phyloP scores from a whole-genome alignment of 2,888 invertebrate species.

The Sarcophaga carnaria region DNA sequence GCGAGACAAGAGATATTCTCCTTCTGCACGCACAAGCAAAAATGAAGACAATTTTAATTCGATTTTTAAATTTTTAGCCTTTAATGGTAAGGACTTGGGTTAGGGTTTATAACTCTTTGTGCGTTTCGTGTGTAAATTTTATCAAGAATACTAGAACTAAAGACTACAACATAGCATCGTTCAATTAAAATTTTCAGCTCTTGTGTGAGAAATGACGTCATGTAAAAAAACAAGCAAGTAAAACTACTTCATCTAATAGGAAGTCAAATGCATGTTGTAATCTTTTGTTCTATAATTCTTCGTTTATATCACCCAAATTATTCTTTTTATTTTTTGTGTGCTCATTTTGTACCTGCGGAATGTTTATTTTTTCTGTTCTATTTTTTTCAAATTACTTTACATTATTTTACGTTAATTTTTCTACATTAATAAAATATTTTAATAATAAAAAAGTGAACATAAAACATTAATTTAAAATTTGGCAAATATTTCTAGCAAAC shows the following conservation, averaged over 20 bases:
- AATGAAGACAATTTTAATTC: conserved; percentile 19
- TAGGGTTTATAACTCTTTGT: not conserved
- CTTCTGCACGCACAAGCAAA: conserved; percentile 51
- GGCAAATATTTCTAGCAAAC: not conserved
- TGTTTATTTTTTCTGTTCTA: conserved; percentile 24
- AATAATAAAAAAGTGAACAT: not conserved
- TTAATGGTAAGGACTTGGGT: conserved; percentile 27
- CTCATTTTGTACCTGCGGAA: conserved; percentile 65
- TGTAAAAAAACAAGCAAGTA: too few relatives aligned
- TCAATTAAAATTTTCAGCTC: too few relatives aligned
- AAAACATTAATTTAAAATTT: not conserved
- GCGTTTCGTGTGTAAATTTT: not conserved
- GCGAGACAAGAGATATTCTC: not conserved
- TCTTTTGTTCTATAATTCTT: too few relatives aligned
- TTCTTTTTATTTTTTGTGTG: conserved; percentile 5
- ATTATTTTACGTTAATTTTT: not conserved
- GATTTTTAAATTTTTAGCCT: not conserved
- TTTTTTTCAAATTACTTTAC: not conserved
- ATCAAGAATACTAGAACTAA: not conserved
- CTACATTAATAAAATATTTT: not conserved
- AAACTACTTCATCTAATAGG: too few relatives aligned
- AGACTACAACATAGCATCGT: too few relatives aligned
- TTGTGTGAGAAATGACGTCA: too few relatives aligned
- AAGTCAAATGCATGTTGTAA: too few relatives aligned
- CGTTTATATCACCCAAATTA: conserved; percentile 47